A percentile compares a stretch with the other conserved stretches of the same genome.
Conservation (phyloP, 2,888 invertebrate genomes). For the Pandemis cinnamomeana region DNA sequence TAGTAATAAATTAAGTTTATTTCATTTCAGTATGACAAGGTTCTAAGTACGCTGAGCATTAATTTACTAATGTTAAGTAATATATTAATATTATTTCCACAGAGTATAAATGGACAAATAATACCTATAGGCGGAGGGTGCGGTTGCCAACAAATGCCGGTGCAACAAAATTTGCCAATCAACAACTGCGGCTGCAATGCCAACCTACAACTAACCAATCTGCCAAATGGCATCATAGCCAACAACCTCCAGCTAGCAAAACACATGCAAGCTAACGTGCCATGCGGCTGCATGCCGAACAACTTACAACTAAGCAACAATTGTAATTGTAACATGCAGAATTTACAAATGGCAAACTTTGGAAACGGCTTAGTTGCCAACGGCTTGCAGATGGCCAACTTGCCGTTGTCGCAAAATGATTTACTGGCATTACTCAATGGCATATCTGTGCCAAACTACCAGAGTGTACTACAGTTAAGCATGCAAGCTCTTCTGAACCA, state of each 20-base stretch:
- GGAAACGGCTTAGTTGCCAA: constrained; percentile 17
- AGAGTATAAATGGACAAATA: constrained; percentile 52
- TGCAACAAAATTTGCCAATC: constrained; percentile 44
- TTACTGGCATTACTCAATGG: constrained; percentile 15
- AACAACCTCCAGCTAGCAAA: constrained; percentile 27
- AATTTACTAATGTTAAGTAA: not conserved
- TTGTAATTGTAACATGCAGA: constrained; percentile 4
- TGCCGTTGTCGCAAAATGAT: constrained; percentile 29
- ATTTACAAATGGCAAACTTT: constrained; percentile 23
- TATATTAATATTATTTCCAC: constrained; percentile 43
- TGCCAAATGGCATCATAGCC: constrained; percentile 31
- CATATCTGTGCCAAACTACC: constrained; percentile 24
- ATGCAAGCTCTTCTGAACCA: constrained; percentile 25
- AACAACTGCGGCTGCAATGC: constrained; percentile 38
- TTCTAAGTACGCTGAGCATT: too few relatives aligned
- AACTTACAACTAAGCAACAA: constrained; percentile 23
- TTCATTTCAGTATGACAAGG: too few relatives aligned
- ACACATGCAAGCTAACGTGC: constrained; percentile 7
- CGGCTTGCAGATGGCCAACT: constrained; percentile 22
- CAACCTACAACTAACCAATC: constrained; percentile 22
- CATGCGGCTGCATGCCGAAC: constrained; percentile 24
- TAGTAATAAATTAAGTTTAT: too few relatives aligned
- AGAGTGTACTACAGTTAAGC: constrained; percentile 24
- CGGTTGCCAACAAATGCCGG: constrained; percentile 44
- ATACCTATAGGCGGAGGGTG: constrained; percentile 41